Evolutionary conservation across 2,113 vertebrate species (phyloP), one percentile per base, ranked within the genome.

Genomic region (Austrofundulus limnaeus): DNA sequence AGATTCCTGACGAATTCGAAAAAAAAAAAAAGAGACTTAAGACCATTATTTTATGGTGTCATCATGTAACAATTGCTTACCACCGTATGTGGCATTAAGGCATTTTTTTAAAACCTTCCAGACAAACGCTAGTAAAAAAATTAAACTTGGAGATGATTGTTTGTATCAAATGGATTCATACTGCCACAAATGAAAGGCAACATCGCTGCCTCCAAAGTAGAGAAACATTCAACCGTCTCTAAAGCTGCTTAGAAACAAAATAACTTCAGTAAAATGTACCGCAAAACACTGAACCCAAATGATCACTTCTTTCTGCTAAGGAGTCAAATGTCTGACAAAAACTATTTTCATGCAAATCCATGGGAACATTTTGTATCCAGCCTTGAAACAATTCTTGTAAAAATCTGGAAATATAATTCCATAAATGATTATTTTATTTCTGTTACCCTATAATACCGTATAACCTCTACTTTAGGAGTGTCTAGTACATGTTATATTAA

Each of bases 401-500:
- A 69, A 53, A 46, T 11, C 14, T 66, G 28, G 6, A 14, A 52
- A 31, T 37, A 39, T 25, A 38, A 53, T 12, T 25, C 12, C 21
- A 54, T 19, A 41, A 21, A 39, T 5, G 42, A 28, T 55, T 24
- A 50, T 39, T 37, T 15, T 48, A 42, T 20, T 57, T 37, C 43
- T 42, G 37, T 25, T 25, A 52, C 55, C 20, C 34, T 64, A 7
- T n/a, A 34, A 79, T 72, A 34, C 37, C 43, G 61, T 59, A 47
- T 38, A 45, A 46, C 23, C 5, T 13, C 5, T 12, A 38, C 1
- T 20, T 45, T 13, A 25, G 28, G 25, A 45, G 10, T 42, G 23
- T 39, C 7, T 38, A 60, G 43, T 51, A 72, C 57, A 54, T 49
- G 11, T 43, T n/a, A 11, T 42, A 6, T 55, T 45, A 49, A 70